A percentile compares a stretch with the other conserved stretches of the same genome.
These are phyloP conservation scores for Acyrthosiphon pisum DNA, from an alignment of 1,140 invertebrate species.

Conservation along the genomic window DNA sequence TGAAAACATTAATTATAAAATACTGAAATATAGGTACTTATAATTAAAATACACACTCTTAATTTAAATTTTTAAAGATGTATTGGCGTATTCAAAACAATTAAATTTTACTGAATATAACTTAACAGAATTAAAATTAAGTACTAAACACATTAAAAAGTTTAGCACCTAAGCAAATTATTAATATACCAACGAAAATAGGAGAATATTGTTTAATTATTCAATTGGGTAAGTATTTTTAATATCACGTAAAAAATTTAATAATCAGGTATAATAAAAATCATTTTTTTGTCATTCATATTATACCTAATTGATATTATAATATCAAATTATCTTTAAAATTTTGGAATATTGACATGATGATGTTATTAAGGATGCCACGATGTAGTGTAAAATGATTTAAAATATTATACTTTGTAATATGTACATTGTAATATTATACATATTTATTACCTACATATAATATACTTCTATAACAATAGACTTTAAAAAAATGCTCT, in stretches of 20 bases:
- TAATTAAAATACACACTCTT: not conserved
- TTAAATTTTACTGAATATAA: not conserved
- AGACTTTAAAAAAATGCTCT: not conserved
- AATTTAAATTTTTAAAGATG: not conserved
- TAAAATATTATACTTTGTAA: not conserved
- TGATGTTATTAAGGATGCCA: not conserved
- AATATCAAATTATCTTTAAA: too few species aligned
- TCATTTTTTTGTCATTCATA: not conserved
- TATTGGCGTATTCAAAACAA: not conserved
- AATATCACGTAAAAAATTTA: not conserved
- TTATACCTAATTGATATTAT: not conserved
- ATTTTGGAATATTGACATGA: not conserved
- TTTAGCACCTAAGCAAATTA: not conserved
- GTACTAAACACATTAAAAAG: not conserved
- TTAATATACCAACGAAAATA: not conserved
- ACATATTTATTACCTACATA: not conserved
- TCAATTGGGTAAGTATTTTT: not conserved
- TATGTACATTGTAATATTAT: too few species aligned
- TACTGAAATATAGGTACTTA: not conserved
- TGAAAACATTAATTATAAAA: not conserved
- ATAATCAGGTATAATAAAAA: not conserved
- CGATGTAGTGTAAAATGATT: not conserved
- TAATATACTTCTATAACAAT: not conserved
- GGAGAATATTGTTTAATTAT: not conserved
- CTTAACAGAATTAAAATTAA: not conserved